Evolutionary conservation across 1,140 invertebrate species (phyloP).

Genomic region (Cydia fagiglandana): DNA sequence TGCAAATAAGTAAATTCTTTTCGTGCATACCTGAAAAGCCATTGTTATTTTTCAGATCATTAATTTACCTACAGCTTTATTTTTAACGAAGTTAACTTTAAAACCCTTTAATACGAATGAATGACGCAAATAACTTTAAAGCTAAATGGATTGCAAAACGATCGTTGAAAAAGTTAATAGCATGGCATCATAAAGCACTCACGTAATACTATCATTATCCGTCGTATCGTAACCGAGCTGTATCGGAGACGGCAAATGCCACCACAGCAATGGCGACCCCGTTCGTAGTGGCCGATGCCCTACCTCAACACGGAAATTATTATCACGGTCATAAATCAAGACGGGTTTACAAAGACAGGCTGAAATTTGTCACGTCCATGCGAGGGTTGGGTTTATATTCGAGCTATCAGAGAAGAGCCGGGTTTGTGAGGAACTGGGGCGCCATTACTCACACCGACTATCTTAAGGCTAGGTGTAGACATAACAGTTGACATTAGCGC

Average conservation of each 20-base stretch:
- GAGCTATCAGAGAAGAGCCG: slow-evolving; percentile 12
- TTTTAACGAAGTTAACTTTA: not conserved
- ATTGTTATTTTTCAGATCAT: not conserved
- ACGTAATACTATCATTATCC: slow-evolving; percentile 40
- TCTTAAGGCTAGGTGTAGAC: slow-evolving; percentile 1
- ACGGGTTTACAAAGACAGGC: slow-evolving; percentile 48
- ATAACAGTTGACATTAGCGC: slow-evolving; percentile 20
- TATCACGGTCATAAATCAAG: slow-evolving; percentile 63
- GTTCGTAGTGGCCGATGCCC: slow-evolving; percentile 51
- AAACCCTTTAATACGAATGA: slow-evolving; percentile 8
- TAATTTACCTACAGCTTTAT: not conserved
- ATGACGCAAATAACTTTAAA: not conserved
- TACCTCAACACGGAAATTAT: slow-evolving; percentile 67
- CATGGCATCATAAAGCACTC: slow-evolving; percentile 34
- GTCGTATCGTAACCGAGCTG: slow-evolving; percentile 40
- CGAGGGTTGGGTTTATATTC: slow-evolving; percentile 24
- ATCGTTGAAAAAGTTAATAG: not conserved
- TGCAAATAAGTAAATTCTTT: not conserved
- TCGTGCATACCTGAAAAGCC: not conserved
- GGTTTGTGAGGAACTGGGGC: slow-evolving; percentile 7
- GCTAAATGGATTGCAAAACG: slow-evolving; percentile 18
- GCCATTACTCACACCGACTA: slow-evolving; percentile 26
- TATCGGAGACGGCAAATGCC: slow-evolving; percentile 42
- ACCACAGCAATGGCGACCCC: slow-evolving; percentile 43
- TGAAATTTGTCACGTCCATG: slow-evolving; percentile 48